Evolutionary conservation across 1,140 invertebrate genomes (phyloP).

Genomic region (Drosophila grimshawi): DNA sequence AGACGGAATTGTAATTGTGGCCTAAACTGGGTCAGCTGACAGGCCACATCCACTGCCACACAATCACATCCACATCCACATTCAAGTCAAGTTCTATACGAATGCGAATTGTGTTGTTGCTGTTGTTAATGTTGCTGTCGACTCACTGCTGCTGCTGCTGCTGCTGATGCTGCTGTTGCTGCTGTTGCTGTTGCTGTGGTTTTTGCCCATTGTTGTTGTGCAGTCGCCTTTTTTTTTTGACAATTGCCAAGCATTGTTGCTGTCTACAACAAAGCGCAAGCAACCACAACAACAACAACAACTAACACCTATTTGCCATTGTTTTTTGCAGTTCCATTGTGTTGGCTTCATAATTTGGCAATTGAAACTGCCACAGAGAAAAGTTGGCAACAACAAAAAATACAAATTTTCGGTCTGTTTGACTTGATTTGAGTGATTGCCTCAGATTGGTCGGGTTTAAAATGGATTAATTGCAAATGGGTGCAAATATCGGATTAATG

Average conservation of each 20-base stretch:
- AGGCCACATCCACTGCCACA: slow-evolving; percentile 8
- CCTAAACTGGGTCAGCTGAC: slow-evolving; percentile 75
- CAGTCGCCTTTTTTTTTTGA: slow-evolving; percentile 50
- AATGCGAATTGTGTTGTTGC: slow-evolving; percentile 47
- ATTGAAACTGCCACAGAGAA: slow-evolving; percentile 54
- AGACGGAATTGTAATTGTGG: slow-evolving; percentile 74
- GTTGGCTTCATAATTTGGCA: slow-evolving; percentile 57
- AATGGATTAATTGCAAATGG: slow-evolving; percentile 3
- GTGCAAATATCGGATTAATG: background rate
- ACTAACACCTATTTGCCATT: slow-evolving; percentile 56
- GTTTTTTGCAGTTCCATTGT: slow-evolving; percentile 56
- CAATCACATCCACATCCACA: slow-evolving; percentile 44
- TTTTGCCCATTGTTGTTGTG: slow-evolving; percentile 55
- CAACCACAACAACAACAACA: slow-evolving; percentile 14
- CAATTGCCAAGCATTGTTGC: slow-evolving; percentile 62
- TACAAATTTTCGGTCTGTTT: slow-evolving; percentile 13
- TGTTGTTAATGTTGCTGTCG: slow-evolving; percentile 16
- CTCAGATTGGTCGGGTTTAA: background rate
- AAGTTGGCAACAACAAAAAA: slow-evolving; percentile 16
- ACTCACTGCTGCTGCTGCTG: slow-evolving; percentile 3
- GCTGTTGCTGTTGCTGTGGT: slow-evolving; percentile 26
- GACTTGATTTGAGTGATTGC: slow-evolving; percentile 24
- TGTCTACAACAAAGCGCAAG: slow-evolving; percentile 67
- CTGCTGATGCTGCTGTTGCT: slow-evolving; percentile 34
- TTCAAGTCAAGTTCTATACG: slow-evolving; percentile 46